Evolutionary conservation across 1,140 invertebrate genomes (phyloP).

Genomic region (Bilobella aurantiaca): DNA sequence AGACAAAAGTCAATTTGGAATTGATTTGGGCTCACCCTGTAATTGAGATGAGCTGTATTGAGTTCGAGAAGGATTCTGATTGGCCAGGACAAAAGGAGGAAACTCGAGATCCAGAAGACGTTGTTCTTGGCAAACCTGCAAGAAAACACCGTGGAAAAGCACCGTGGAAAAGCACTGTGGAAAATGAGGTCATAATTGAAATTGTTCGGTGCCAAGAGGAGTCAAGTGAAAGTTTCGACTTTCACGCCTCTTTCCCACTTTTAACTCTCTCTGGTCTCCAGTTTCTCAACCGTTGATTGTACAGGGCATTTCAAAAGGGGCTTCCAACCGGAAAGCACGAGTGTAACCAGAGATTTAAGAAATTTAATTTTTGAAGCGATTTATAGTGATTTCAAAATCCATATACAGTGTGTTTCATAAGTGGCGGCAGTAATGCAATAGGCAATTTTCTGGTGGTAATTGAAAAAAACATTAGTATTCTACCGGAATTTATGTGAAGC

Average conservation of each 20-base stretch:
- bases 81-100: constrained; percentile 73
- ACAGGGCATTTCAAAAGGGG: too few species aligned
- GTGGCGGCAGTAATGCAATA: too few species aligned
- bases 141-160: too few species aligned
- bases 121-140: constrained; percentile 48
- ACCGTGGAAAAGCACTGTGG: not conserved
- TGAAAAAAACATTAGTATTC: too few species aligned
- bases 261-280: not conserved
- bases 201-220: not conserved
- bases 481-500: too few species aligned
- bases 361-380: too few species aligned
- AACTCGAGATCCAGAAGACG: constrained; percentile 63
- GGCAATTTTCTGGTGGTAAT: too few species aligned
- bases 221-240: not conserved
- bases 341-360: too few species aligned
- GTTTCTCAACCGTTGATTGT: too few species aligned
- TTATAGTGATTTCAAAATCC: too few species aligned
- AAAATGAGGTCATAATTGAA: not conserved
- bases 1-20: not conserved
- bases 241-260: constrained; percentile 27
- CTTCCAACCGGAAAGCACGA: too few species aligned
- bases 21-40: constrained; percentile 44
- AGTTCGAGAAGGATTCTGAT: constrained; percentile 68
- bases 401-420: too few species aligned
- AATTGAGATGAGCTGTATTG: constrained; percentile 73